Base-by-base conservation (phyloP, 1,140 invertebrate genomes). In the Plectrocnemia conspersa region DNA sequence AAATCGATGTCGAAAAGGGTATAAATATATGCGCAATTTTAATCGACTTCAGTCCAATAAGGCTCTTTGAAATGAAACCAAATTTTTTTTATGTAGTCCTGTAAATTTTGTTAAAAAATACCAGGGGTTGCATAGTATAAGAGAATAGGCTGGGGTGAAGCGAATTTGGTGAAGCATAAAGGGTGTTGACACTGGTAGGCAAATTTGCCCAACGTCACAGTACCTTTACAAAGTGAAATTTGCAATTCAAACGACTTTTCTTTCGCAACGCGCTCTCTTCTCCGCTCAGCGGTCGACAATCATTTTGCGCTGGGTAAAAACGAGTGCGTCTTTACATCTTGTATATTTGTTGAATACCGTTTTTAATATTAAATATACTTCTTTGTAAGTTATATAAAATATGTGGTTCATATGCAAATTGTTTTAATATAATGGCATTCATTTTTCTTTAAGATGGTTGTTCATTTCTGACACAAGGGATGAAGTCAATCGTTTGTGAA, bases 161-260 rank as follows among this genome's bases (percentile, higher is more conserved):
- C n/a, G n/a, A n/a, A n/a, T n/a, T n/a, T n/a, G n/a, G n/a, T n/a
- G n/a, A n/a, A n/a, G n/a, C n/a, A n/a, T n/a, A 38, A 9, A 22
- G 33, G 47, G 33, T 50, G 47, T 50, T 50, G 47, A 50, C 47
- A 50, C 15, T 50, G 50, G 38, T 52, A 52, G 50, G 50, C 38
- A 52, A 52, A 52, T 44, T 52, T 42, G 38, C 38, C 24, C 24
- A 41, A 24, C 33, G 35, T 38, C 35, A 16, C 10, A 18, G 11
- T 11, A 32, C 50, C 36, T 52, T 52, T 52, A 50, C 45, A n/a
- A 42, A 29, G 49, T 9, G 15, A 58, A 42, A 59, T 59, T 59
- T 54, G 57, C 57, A 59, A 59, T 54, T 59, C 57, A 59, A 59
- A 59, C 44, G 52, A 50, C 21, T 35, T 50, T 50, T 50, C 47